A percentile compares a stretch with the other conserved stretches of the same genome.
phyloP scores from a whole-genome alignment of 2,888 invertebrate species.

The Thyatira batis region DNA sequence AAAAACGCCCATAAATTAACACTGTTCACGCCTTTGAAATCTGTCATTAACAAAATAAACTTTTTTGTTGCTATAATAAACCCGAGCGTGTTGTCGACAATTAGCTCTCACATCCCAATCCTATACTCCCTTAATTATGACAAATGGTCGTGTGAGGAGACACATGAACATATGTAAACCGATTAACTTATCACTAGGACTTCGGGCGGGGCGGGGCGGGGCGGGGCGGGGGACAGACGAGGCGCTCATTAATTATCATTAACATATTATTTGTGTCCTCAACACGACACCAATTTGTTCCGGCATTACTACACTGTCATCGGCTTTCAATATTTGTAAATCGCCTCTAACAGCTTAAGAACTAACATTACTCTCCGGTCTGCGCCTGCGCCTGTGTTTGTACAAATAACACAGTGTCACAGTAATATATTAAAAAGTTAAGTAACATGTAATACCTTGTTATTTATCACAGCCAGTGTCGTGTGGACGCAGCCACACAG shows the following conservation, averaged over 20 bases:
- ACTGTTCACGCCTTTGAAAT: background rate
- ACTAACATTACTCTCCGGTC: background rate
- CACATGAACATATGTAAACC: background rate
- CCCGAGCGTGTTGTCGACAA: background rate
- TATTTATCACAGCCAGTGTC: background rate
- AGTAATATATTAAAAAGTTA: background rate
- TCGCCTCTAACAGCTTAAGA: background rate
- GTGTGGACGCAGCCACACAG: background rate
- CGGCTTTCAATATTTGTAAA: background rate
- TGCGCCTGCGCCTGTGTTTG: background rate
- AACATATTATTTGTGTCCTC: background rate
- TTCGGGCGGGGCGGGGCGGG: background rate
- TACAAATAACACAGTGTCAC: background rate
- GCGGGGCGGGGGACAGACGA: background rate
- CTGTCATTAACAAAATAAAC: background rate
- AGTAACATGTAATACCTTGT: background rate
- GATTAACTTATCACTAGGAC: background rate
- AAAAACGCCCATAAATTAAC: background rate
- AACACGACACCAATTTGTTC: conserved; percentile 9
- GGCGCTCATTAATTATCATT: background rate
- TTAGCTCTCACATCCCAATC: background rate
- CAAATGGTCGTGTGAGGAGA: background rate
- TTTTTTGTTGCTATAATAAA: background rate
- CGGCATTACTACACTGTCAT: conserved; percentile 1
- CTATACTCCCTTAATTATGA: background rate